Base-by-base conservation (phyloP, 2,113 vertebrate genomes). In the Chascanopsetta lugubris region DNA sequence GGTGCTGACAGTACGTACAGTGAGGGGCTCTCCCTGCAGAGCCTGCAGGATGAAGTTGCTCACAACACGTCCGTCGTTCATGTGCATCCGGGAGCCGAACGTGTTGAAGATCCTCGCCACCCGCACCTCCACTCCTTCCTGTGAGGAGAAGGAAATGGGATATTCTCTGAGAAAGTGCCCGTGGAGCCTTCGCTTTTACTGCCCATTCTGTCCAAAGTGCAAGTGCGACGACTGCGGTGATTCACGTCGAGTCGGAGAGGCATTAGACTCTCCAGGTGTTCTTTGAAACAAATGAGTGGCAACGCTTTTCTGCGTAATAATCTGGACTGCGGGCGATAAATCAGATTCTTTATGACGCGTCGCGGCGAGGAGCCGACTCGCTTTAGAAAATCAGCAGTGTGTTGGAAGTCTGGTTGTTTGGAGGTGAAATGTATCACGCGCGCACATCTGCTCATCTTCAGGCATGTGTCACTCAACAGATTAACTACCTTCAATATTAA, bases 11-110 rank as follows among this genome's bases (percentile, higher is more conserved):
- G n/a, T 80, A 87, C 95, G 30, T 90, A 99, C 97, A 45, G 97
- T 99, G 71, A 99, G 93, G 0, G 96, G 94, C 79, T 99, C 97
- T 77, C 95, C 96, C 75, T 99, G 97, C 0, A 99, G 94, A 6
- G 97, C 97, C 82, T 99, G 97, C 54, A 99, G 90, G 87, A 99
- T 97, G 86, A 99, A 99, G 89, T 99, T 99, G 89, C 97, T 99
- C 89, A 99, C 97, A 20, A 99, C 97, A n/a, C 97, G 93, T 10
- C 97, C 97, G 0, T 99, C 97, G 0, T 99, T 98, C 97, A 99
- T 99, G 88, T 99, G 97, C 97, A 99, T 99, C 26, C 97, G 91
- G 10, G 97, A 97, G 29, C 97, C 97, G 51, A 98, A 99, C 0
- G 97, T 99, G 85, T 99, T 99, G 91, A 99, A 99, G 90, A 99